Conservation (phyloP, 2,888 invertebrate genomes). For the Callosobruchus maculatus region DNA sequence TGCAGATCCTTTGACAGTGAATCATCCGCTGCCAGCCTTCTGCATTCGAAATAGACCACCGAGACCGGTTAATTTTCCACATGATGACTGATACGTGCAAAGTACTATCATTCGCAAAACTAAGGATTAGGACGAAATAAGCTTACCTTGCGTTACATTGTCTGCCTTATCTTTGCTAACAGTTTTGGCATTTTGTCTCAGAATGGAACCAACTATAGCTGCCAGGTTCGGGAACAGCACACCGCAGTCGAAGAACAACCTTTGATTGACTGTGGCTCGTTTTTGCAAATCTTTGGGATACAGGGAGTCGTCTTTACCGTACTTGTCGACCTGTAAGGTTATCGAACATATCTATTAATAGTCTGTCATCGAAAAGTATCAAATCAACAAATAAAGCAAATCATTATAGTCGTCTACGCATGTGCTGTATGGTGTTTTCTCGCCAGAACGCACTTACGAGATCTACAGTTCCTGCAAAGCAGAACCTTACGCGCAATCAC, state of each 20-base stretch:
- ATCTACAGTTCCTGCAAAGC: too few species aligned
- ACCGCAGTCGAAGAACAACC: conserved; percentile 54
- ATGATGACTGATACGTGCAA: too few species aligned
- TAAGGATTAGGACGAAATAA: not conserved
- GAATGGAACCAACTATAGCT: conserved; percentile 24
- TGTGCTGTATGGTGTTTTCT: too few species aligned
- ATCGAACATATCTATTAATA: not conserved
- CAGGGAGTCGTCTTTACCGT: conserved; percentile 43
- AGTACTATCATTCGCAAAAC: not conserved
- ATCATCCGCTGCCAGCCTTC: too few species aligned
- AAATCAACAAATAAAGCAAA: too few species aligned
- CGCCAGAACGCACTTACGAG: too few species aligned
- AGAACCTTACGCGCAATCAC: too few species aligned
- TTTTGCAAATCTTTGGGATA: conserved; percentile 55
- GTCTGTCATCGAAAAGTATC: too few species aligned
- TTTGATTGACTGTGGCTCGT: conserved; percentile 55
- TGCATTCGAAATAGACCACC: too few species aligned
- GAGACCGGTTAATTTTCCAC: too few species aligned
- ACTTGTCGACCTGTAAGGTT: conserved; percentile 23
- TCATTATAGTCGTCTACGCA: too few species aligned
- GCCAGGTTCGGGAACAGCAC: conserved; percentile 49
- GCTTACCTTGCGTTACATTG: conserved; percentile 41
- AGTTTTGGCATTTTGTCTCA: conserved; percentile 35
- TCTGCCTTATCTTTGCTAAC: conserved; percentile 32
- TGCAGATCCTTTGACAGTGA: too few species aligned